These are phyloP conservation scores for Resseliella maxima DNA, from an alignment of 2,888 invertebrate genomes.

Conservation along the genomic window DNA sequence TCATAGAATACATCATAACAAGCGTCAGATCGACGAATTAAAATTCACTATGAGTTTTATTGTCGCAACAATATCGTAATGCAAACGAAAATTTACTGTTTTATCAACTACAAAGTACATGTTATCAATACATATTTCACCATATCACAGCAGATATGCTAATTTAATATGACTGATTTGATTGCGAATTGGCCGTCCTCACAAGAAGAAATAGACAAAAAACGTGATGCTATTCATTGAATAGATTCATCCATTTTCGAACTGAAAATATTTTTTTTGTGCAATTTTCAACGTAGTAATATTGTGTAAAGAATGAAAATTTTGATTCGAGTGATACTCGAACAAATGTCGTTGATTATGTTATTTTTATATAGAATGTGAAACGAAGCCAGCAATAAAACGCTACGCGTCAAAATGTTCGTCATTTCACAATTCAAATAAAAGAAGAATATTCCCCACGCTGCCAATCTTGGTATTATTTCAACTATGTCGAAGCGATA, in stretches of 20 bases:
- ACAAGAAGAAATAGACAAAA: background rate
- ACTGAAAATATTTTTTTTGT: constrained; percentile 11
- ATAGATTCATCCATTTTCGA: background rate
- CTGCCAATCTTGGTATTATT: background rate
- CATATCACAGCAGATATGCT: background rate
- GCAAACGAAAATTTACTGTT: background rate
- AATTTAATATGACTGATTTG: background rate
- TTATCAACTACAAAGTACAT: background rate
- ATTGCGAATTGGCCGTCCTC: background rate
- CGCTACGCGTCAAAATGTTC: background rate
- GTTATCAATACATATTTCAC: background rate
- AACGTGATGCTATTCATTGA: background rate
- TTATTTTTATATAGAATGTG: constrained; percentile 7
- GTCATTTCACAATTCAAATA: background rate
- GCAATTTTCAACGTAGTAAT: background rate
- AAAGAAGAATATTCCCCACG: constrained; percentile 7
- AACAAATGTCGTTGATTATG: constrained; percentile 24
- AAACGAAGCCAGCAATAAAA: background rate
- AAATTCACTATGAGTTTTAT: background rate
- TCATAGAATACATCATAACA: background rate
- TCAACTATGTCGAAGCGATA: background rate
- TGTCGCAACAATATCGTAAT: background rate
- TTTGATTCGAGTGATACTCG: background rate
- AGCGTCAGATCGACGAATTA: background rate
- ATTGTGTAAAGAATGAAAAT: background rate